Percentiles rank a stretch among this genome's conserved stretches.
phyloP scores from a whole-genome alignment of 2,888 invertebrate genomes.

The Drosophila phalerata region DNA sequence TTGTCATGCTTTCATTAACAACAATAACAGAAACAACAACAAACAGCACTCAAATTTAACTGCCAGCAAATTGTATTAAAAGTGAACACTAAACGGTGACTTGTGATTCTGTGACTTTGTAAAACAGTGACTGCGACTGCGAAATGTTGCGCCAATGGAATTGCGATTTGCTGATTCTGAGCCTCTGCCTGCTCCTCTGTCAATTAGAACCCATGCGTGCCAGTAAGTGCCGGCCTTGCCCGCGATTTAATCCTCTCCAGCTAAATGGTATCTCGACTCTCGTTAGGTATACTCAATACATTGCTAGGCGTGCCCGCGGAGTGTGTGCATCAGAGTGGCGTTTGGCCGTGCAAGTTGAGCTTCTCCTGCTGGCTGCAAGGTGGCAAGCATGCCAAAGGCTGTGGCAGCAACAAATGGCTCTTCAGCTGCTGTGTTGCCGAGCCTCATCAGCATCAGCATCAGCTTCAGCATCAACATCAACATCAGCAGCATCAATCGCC shows the following conservation, averaged over 20 bases:
- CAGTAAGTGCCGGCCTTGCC: constrained; percentile 54
- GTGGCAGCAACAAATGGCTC: constrained; percentile 89
- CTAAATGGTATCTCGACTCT: not conserved
- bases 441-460: constrained; percentile 87
- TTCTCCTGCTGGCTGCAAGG: constrained; percentile 92
- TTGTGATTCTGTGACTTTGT: constrained; percentile 7
- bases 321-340: constrained; percentile 86
- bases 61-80: constrained; percentile 55
- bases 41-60: constrained; percentile 33
- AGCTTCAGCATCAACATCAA: constrained; percentile 87
- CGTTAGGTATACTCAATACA: constrained; percentile 83
- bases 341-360: constrained; percentile 89
- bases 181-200: constrained; percentile 52
- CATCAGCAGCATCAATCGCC: constrained; percentile 81
- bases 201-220: constrained; percentile 51
- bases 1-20: constrained; percentile 81
- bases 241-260: not conserved
- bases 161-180: constrained; percentile 39
- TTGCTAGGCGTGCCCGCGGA: constrained; percentile 84
- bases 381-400: constrained; percentile 89
- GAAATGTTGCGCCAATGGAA: constrained; percentile 52
- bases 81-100: constrained; percentile 36
- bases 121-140: constrained; percentile 15
- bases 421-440: constrained; percentile 90
- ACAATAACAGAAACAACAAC: constrained; percentile 42